These are phyloP conservation scores for Hoplostethus mediterraneus DNA, from an alignment of 2,797 vertebrate species.

Conservation along the genomic window DNA sequence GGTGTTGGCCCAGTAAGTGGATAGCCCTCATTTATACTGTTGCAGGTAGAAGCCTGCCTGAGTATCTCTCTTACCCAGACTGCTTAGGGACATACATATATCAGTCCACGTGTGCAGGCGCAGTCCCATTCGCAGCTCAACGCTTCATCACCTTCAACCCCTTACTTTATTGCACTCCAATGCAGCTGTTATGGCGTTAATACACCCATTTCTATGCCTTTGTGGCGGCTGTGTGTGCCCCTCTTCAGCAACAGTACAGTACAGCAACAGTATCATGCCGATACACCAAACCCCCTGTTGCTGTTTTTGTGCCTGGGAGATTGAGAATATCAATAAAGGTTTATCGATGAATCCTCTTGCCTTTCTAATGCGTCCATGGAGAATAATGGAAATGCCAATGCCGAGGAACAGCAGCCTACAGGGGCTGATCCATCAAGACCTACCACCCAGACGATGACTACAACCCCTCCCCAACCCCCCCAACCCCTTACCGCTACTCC, in stretches of 20 bases:
- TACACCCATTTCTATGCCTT: constrained; percentile 23
- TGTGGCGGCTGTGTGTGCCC: constrained; percentile 23
- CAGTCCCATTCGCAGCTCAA: constrained; percentile 61
- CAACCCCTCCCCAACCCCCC: constrained; percentile 11
- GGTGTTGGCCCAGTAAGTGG: constrained; percentile 52
- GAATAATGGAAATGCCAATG: constrained; percentile 55
- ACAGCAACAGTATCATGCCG: constrained; percentile 21
- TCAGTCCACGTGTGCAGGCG: constrained; percentile 51
- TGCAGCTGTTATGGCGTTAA: constrained; percentile 31
- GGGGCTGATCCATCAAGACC: constrained; percentile 50
- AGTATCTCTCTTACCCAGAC: constrained; percentile 56
- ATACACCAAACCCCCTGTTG: constrained; percentile 2
- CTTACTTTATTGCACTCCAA: constrained; percentile 47
- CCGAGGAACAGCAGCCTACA: constrained; percentile 9
- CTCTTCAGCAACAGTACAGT: constrained; percentile 32
- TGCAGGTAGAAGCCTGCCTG: constrained; percentile 28
- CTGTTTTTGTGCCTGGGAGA: constrained; percentile 45
- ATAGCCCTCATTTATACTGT: constrained; percentile 64
- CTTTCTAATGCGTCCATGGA: constrained; percentile 41
- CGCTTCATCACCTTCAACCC: constrained; percentile 66
- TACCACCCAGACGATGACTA: constrained; percentile 20
- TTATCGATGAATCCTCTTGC: constrained; percentile 40
- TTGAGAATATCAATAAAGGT: constrained; percentile 52
- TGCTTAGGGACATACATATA: constrained; percentile 36
- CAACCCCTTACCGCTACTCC: constrained; percentile 42